Percentiles rank a stretch among this genome's conserved stretches.
These are phyloP conservation scores for Calosoma granatense DNA, from an alignment of 1,140 invertebrate genomes.

Conservation along the genomic window DNA sequence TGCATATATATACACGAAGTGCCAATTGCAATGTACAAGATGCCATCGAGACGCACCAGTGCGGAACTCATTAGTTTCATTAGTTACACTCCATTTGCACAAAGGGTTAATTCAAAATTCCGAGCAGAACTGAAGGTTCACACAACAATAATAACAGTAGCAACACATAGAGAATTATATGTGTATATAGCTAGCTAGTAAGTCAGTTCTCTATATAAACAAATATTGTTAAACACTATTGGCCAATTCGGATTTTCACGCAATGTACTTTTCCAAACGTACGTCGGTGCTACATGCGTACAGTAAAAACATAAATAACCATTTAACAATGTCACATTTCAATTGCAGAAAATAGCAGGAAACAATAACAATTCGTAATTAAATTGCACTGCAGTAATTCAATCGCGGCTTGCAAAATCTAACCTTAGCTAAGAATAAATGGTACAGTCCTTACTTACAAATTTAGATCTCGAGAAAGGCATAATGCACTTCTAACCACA, in stretches of 20 bases:
- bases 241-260: background rate
- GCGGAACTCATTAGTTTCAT: background rate
- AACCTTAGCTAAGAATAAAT: background rate
- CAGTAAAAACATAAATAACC: slow-evolving; percentile 2
- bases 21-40: no score
- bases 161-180: no score
- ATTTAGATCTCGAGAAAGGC: background rate
- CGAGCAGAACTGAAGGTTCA: no score
- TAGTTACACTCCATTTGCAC: background rate
- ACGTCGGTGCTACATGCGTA: background rate
- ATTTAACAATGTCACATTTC: slow-evolving; percentile 3
- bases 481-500: background rate
- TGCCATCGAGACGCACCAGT: no score
- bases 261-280: background rate
- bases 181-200: no score
- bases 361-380: background rate
- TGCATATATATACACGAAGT: no score
- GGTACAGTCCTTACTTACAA: background rate
- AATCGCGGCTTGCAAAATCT: background rate
- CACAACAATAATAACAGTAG: background rate
- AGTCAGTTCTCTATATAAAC: no score
- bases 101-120: no score
- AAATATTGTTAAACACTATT: background rate
- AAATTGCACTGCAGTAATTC: no score
- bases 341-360: background rate